Evolutionary conservation across 2,797 vertebrate genomes (phyloP).

Genomic region (Rhabdomys pumilio): DNA sequence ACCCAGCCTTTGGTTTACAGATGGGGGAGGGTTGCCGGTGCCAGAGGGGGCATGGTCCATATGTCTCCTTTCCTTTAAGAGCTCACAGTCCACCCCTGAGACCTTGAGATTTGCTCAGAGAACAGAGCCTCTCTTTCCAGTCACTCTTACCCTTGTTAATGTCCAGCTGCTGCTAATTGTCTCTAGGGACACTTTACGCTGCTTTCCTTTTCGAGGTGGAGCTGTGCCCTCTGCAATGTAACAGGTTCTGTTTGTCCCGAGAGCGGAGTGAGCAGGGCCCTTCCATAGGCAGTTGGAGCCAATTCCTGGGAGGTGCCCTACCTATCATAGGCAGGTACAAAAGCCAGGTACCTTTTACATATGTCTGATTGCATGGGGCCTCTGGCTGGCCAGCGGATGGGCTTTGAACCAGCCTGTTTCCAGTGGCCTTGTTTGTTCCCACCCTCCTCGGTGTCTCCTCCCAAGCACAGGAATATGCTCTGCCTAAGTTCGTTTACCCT

Average conservation of each 20-base stretch:
- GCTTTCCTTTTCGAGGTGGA: background rate
- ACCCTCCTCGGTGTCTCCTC: background rate
- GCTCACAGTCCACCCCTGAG: background rate
- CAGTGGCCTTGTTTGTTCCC: background rate
- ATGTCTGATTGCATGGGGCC: background rate
- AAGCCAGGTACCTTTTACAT: background rate
- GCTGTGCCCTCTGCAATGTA: background rate
- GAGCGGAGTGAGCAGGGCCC: background rate
- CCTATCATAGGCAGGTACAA: background rate
- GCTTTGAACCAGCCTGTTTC: conserved; percentile 3
- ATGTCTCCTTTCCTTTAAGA: background rate
- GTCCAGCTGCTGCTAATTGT: background rate
- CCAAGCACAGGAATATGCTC: background rate
- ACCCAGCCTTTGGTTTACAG: conserved; percentile 1
- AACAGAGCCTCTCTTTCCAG: background rate
- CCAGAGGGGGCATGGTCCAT: background rate
- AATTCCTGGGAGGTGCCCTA: background rate
- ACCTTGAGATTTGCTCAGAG: conserved; percentile 17
- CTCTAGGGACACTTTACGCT: background rate
- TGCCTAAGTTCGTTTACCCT: background rate
- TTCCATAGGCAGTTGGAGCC: background rate
- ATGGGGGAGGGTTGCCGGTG: background rate
- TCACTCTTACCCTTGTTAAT: background rate
- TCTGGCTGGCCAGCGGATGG: background rate
- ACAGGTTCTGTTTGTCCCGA: background rate